Conservation (phyloP, 2,888 invertebrate genomes). For the Clitarchus hookeri region DNA sequence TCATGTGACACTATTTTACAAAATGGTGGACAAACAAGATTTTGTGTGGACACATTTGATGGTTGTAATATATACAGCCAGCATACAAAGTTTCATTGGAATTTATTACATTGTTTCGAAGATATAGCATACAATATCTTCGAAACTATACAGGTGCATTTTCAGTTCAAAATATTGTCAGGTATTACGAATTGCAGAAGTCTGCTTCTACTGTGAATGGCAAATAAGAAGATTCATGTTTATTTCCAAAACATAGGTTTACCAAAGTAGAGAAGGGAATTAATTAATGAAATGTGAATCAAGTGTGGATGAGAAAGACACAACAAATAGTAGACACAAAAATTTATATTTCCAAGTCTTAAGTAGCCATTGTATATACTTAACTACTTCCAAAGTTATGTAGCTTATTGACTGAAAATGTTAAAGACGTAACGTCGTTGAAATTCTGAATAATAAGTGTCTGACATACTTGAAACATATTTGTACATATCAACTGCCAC, state of each 20-base stretch:
- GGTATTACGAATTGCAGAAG: conserved; percentile 5
- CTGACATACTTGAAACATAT: too few species aligned
- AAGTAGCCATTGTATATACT: neutral
- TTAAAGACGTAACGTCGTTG: neutral
- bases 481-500: too few species aligned
- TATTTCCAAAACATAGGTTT: neutral
- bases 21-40: too few species aligned
- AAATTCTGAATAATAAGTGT: neutral
- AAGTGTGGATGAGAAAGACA: neutral
- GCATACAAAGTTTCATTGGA: too few species aligned
- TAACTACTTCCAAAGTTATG: neutral
- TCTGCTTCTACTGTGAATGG: conserved; percentile 20
- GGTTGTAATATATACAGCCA: too few species aligned
- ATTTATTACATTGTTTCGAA: too few species aligned
- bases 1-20: too few species aligned
- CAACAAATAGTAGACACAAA: neutral
- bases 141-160: neutral
- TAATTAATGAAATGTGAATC: neutral
- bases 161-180: conserved; percentile 1
- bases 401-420: neutral
- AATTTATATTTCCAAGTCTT: neutral
- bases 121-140: too few species aligned
- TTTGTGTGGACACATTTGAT: too few species aligned
- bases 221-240: conserved; percentile 21
- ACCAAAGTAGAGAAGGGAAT: neutral